Evolutionary conservation across 1,140 invertebrate genomes (phyloP).

Genomic region (Hetaerina americana): DNA sequence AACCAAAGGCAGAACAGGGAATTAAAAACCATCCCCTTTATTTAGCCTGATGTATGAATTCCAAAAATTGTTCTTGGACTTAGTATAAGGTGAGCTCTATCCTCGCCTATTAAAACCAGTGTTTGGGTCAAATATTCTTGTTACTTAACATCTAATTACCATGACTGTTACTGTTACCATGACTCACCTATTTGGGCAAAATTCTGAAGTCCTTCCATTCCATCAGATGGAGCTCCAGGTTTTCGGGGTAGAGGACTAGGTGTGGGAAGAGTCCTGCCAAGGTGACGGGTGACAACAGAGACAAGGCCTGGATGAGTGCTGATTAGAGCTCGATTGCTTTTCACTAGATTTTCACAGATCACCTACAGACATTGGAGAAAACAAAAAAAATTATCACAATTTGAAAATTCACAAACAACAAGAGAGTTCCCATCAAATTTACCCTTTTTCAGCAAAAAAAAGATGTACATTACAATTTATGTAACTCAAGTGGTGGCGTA

Average conservation of each 20-base stretch:
- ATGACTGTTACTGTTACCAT: too few relatives aligned
- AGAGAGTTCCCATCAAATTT: background rate
- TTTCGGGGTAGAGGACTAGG: slow-evolving; percentile 38
- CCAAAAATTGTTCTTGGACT: background rate
- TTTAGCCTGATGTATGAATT: background rate
- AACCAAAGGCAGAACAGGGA: background rate
- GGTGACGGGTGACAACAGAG: slow-evolving; percentile 37
- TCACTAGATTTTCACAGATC: slow-evolving; percentile 13
- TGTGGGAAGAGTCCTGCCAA: slow-evolving; percentile 24
- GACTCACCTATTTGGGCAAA: slow-evolving; percentile 69
- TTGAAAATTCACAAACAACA: background rate
- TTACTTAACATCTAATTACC: too few relatives aligned
- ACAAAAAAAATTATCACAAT: background rate
- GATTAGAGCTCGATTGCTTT: slow-evolving; percentile 27
- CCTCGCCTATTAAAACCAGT: too few relatives aligned
- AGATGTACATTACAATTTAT: background rate
- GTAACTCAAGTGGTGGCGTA: slow-evolving; percentile 12
- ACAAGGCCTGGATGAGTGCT: slow-evolving; percentile 33
- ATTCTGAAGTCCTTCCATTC: slow-evolving; percentile 57
- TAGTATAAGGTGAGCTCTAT: too few relatives aligned
- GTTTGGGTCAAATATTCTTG: too few relatives aligned
- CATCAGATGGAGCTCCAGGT: slow-evolving; percentile 32
- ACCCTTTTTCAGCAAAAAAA: background rate
- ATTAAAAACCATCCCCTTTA: background rate
- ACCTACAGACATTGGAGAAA: background rate